Conservation (phyloP, 2,113 vertebrate species). For the human region DNA sequence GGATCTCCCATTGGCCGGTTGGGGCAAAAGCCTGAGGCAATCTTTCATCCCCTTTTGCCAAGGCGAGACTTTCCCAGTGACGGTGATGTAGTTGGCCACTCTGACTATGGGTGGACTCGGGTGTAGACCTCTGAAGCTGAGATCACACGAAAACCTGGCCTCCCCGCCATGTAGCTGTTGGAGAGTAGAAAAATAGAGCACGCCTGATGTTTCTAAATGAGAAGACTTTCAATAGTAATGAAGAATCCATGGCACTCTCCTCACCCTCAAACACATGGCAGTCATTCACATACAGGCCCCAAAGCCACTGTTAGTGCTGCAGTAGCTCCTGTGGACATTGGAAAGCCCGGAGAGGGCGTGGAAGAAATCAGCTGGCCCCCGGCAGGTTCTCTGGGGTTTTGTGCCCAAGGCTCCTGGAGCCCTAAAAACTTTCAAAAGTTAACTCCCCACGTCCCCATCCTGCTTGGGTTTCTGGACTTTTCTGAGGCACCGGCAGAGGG, state of each 20-base stretch:
- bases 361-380: fast-evolving
- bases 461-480: not conserved
- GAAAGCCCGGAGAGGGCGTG: not conserved
- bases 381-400: not conserved
- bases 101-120: not conserved
- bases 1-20: fast-evolving
- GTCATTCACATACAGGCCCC: not conserved
- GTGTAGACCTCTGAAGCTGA: no score
- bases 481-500: not conserved
- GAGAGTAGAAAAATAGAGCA: no score
- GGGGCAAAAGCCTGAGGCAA: not conserved
- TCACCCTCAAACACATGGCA: no score
- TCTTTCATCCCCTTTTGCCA: not conserved
- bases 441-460: not conserved
- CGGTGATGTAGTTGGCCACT: not conserved
- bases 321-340: not conserved
- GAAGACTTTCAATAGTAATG: not conserved
- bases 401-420: no score
- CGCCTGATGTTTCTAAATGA: not conserved
- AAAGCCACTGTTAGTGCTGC: no score
- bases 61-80: not conserved
- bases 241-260: not conserved
- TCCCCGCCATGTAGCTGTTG: fast-evolving
- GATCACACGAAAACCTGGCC: not conserved
- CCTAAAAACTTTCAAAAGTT: not conserved